These are phyloP conservation scores for Eleginops maclovinus DNA, from an alignment of 2,113 vertebrate species.

Conservation along the genomic window DNA sequence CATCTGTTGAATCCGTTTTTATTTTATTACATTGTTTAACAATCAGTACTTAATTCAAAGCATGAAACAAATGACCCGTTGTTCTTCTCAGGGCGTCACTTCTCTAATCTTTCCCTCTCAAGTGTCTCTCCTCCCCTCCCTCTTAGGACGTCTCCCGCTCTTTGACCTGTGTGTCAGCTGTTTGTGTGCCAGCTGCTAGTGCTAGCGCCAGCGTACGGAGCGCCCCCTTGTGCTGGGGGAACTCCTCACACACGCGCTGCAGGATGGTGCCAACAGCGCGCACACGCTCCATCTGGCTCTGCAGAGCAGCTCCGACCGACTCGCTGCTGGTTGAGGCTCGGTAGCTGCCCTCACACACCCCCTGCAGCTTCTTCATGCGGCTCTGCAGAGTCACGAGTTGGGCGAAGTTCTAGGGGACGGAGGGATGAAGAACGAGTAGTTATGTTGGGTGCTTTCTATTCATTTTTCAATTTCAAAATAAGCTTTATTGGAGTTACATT, in stretches of 20 bases:
- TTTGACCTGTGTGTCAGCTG: slow-evolving; percentile 15
- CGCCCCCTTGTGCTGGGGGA: slow-evolving; percentile 82
- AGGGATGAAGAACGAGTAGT: neutral
- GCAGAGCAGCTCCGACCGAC: slow-evolving; percentile 57
- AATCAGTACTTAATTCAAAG: slow-evolving; percentile 7
- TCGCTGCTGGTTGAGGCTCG: slow-evolving; percentile 50
- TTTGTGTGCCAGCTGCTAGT: slow-evolving; percentile 58
- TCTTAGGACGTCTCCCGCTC: slow-evolving; percentile 21
- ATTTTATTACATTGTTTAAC: slow-evolving; percentile 10
- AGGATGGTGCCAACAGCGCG: slow-evolving; percentile 70
- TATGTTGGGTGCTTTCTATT: neutral
- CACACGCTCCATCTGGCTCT: slow-evolving; percentile 73
- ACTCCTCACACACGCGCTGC: slow-evolving; percentile 75
- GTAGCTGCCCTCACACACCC: slow-evolving; percentile 84
- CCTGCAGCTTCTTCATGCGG: slow-evolving; percentile 85
- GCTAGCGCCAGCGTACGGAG: slow-evolving; percentile 76
- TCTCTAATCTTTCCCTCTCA: slow-evolving; percentile 6
- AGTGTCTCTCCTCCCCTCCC: neutral
- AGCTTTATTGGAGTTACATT: too few relatives aligned
- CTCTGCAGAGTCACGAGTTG: slow-evolving; percentile 86
- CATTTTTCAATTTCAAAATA: too few relatives aligned
- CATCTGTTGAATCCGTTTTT: neutral
- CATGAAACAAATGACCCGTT: neutral
- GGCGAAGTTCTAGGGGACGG: slow-evolving; percentile 81
- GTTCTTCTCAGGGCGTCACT: neutral